Evolutionary conservation across 1,140 invertebrate species (phyloP), one percentile per base, ranked within the genome.

Genomic region (Solenopsis fugax): DNA sequence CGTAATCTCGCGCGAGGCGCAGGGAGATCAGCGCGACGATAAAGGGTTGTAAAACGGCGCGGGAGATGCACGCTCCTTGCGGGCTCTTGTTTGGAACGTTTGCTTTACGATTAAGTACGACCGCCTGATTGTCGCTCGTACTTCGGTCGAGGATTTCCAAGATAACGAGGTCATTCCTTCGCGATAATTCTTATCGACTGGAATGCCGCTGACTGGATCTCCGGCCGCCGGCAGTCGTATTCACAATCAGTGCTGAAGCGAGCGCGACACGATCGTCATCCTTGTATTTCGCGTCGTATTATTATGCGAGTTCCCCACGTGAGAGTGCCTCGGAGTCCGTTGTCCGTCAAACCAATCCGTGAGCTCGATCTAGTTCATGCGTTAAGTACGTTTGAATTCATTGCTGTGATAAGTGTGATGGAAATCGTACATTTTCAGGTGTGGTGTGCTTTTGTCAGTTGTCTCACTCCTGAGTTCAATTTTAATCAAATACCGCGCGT

Each of bases 161-260:
- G 91, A 92, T 91, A 92, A 88, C 64, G 82, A 77, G 78, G 88
- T 87, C 81, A 91, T 86, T 91, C 85, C 41, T 90, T 73, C 24
- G 67, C 48, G 91, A 92, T 92, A 92, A 91, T 87, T 81, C 73
- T 92, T 91, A 92, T 92, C 91, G 87, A 87, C 89, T 56, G 80
- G 60, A 75, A 91, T 87, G 80, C 67, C 62, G 75, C 67, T 29
- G 62, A 71, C 75, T 84, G 80, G n/a, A 29, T 72, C 69, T 29
- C 50, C 48, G 37, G 37, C 16, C 10, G 54, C 41, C 13, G 16
- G 13, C 76, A 80, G 82, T 87, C 72, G 37, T 64, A 12, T 45
- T 88, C n/a, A n/a, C n/a, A n/a, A n/a, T n/a, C 84, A 60, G 77
- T 76, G 21, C 60, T 60, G 64, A 29, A 34, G 62, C 21, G 52